Conservation (phyloP, 53 echinoderm and acorn worm species). For the Hippasteria phrygiana region DNA sequence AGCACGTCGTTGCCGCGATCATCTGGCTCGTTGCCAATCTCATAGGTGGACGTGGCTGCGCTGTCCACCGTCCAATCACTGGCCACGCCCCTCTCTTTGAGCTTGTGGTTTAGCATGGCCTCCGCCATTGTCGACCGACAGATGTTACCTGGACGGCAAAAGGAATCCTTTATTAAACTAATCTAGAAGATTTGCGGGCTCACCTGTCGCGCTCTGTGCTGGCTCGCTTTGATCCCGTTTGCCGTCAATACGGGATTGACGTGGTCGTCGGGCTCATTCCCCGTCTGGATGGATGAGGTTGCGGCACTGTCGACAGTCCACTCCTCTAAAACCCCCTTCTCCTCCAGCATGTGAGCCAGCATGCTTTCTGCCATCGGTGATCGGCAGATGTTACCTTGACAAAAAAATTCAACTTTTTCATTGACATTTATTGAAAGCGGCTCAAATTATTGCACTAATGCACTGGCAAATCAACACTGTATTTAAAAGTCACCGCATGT, state of each 20-base stretch:
- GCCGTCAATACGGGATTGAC: conserved; percentile 67
- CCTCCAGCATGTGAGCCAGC: conserved; percentile 71
- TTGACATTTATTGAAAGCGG: too few species aligned
- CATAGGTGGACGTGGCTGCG: conserved; percentile 92
- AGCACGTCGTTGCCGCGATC: conserved; percentile 76
- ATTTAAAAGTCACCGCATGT: too few species aligned
- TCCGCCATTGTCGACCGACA: conserved; percentile 93
- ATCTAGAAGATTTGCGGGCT: too few species aligned
- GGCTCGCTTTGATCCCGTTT: conserved; percentile 32
- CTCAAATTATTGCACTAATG: too few species aligned
- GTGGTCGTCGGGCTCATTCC: conserved; percentile 64
- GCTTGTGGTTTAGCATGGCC: conserved; percentile 79
- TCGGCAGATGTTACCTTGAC: conserved; percentile 85
- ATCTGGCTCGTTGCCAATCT: conserved; percentile 88
- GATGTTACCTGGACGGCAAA: conserved; percentile 13
- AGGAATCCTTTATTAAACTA: neutral
- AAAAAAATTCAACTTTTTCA: too few species aligned
- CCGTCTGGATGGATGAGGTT: conserved; percentile 80
- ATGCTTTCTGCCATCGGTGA: conserved; percentile 85
- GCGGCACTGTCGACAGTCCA: conserved; percentile 92
- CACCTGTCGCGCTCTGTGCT: conserved; percentile 84
- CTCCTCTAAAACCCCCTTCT: conserved; percentile 63
- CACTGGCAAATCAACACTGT: too few species aligned
- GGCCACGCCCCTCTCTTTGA: conserved; percentile 67
- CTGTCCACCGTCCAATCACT: conserved; percentile 88